These are phyloP conservation scores for Rhabdomys pumilio DNA, from an alignment of 2,797 vertebrate species.

Conservation along the genomic window DNA sequence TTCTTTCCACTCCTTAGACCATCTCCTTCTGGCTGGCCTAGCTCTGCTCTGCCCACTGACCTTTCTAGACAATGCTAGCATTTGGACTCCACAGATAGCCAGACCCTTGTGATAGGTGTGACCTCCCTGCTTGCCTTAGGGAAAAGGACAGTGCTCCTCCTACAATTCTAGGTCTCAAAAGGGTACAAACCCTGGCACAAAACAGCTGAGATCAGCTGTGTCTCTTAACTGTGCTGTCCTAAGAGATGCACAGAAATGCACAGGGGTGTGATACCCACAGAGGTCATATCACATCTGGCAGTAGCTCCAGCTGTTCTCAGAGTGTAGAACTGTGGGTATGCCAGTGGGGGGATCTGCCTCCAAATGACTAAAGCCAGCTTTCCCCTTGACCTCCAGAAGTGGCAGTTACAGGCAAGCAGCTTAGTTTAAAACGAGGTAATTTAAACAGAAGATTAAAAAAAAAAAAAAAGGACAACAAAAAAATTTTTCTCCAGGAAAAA, in stretches of 20 bases:
- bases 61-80: background rate
- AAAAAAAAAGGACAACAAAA: background rate
- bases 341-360: background rate
- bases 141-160: background rate
- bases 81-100: background rate
- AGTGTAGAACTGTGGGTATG: background rate
- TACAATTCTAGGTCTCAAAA: no score
- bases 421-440: background rate
- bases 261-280: background rate
- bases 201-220: background rate
- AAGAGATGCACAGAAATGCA: background rate
- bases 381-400: background rate
- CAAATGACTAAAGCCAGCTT: background rate
- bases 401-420: background rate
- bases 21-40: background rate
- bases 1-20: no score
- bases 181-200: background rate
- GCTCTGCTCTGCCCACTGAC: background rate
- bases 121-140: no score
- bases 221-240: background rate
- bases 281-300: background rate
- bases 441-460: background rate
- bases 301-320: background rate
- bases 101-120: background rate
- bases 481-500: background rate